Percentiles rank a stretch among this genome's conserved stretches.
phyloP scores from a whole-genome alignment of 2,113 vertebrate species.

The Suncus etruscus region DNA sequence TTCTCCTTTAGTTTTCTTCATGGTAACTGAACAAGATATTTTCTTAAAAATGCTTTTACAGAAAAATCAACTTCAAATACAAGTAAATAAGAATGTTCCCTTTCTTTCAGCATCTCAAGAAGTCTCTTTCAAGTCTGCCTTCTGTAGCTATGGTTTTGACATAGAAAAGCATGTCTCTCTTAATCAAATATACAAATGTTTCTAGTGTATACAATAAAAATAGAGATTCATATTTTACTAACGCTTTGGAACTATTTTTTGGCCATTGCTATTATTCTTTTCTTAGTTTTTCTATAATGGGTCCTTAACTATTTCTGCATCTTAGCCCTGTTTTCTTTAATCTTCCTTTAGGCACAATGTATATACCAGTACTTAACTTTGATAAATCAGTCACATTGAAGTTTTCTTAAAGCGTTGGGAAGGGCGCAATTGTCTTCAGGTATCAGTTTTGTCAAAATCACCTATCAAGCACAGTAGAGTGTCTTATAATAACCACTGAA shows the following conservation, averaged over 20 bases:
- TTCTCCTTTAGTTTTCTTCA: conserved; percentile 52
- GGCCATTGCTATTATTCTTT: background rate
- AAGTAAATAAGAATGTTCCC: conserved; percentile 26
- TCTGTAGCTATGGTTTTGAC: background rate
- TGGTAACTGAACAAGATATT: conserved; percentile 66
- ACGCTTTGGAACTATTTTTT: background rate
- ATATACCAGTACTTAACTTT: background rate
- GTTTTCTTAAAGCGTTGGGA: conserved; percentile 5
- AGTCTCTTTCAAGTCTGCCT: background rate
- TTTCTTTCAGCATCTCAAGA: background rate
- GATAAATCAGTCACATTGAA: background rate
- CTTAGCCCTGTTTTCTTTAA: background rate
- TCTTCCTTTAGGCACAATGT: background rate
- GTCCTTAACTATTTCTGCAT: background rate
- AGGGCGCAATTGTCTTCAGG: background rate
- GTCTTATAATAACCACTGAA: background rate
- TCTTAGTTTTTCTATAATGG: background rate
- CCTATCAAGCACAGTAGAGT: background rate
- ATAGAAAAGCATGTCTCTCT: background rate
- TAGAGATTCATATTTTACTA: background rate
- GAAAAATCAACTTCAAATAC: background rate
- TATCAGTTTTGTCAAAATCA: conserved; percentile 10
- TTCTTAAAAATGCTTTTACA: conserved; percentile 40
- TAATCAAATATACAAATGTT: background rate
- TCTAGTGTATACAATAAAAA: background rate